Evolutionary conservation across 2,797 vertebrate genomes (phyloP).

Genomic region (Enteromius fasciolatus): DNA sequence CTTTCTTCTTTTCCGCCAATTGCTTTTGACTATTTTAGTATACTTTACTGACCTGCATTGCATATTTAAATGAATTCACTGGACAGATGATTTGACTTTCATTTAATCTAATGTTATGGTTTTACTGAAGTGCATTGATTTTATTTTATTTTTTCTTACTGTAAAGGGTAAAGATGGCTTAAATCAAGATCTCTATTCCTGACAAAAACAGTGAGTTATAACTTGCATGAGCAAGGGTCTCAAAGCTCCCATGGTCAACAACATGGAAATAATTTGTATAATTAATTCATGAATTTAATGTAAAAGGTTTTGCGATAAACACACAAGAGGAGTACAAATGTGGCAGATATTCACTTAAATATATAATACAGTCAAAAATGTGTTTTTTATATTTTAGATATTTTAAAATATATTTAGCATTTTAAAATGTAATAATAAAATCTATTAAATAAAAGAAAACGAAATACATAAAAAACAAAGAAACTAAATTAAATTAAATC

Average conservation of each 20-base stretch:
- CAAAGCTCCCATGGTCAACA: slow-evolving; percentile 69
- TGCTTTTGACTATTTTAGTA: slow-evolving; percentile 3
- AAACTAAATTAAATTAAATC: neutral
- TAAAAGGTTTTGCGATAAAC: slow-evolving; percentile 61
- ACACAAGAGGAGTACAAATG: neutral
- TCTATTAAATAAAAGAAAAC: neutral
- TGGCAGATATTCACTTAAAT: neutral
- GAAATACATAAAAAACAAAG: neutral
- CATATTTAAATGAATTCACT: neutral
- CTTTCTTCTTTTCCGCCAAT: neutral
- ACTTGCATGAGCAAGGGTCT: slow-evolving; percentile 15
- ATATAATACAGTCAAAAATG: neutral
- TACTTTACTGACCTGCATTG: neutral
- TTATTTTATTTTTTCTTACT: neutral
- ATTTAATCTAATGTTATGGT: neutral
- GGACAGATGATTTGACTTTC: neutral
- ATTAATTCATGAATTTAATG: slow-evolving; percentile 69
- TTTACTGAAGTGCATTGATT: neutral
- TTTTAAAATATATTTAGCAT: neutral
- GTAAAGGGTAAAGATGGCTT: neutral
- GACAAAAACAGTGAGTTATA: slow-evolving; percentile 1
- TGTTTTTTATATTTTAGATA: neutral
- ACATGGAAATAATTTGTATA: slow-evolving; percentile 68
- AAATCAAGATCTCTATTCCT: neutral
- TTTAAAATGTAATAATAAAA: neutral